A percentile compares a stretch with the other conserved stretches of the same genome.
Evolutionary conservation across 2,888 invertebrate species (phyloP).

Genomic region (Lithophane semibrunnea): DNA sequence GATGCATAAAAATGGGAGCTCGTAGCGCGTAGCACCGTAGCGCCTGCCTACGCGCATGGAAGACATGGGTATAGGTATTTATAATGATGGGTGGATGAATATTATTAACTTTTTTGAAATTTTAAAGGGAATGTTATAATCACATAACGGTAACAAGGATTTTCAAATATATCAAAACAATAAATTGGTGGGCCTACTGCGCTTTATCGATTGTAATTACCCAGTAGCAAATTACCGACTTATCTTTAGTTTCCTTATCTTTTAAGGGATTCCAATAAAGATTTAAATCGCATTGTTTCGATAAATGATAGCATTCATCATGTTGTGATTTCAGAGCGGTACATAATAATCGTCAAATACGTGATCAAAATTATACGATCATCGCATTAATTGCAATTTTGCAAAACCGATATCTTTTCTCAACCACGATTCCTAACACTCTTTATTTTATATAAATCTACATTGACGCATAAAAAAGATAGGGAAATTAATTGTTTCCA

Average conservation of each 20-base stretch:
- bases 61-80: neutral
- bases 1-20: conserved; percentile 5
- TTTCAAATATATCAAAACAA: conserved; percentile 6
- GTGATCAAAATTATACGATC: conserved; percentile 12
- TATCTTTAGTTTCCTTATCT: conserved; percentile 32
- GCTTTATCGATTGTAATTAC: conserved; percentile 18
- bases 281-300: conserved; percentile 3
- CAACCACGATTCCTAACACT: neutral
- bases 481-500: neutral
- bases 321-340: conserved; percentile 8
- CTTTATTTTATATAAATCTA: neutral
- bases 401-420: neutral
- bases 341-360: conserved; percentile 5
- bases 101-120: neutral
- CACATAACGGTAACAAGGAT: neutral
- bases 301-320: conserved; percentile 10
- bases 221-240: conserved; percentile 40
- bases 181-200: conserved; percentile 1
- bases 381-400: neutral
- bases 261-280: conserved; percentile 17
- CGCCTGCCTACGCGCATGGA: conserved; percentile 20
- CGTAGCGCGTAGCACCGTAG: conserved; percentile 35
- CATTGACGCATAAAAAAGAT: neutral
- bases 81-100: neutral
- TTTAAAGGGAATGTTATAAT: neutral